phyloP scores from a whole-genome alignment of 2,888 invertebrate species.

The Brachypterus glaber region DNA sequence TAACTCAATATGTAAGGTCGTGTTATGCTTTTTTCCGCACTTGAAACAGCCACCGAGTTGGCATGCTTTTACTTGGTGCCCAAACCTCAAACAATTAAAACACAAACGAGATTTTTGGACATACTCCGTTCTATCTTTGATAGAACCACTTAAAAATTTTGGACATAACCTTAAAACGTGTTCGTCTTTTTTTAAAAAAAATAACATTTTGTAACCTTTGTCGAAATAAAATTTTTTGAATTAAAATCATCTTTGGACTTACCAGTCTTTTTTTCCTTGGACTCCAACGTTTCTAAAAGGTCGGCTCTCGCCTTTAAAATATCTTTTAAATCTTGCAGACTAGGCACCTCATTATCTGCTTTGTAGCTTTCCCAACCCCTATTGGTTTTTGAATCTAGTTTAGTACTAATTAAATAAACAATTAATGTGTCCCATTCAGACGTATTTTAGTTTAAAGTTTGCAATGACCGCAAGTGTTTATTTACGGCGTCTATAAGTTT shows the following conservation, averaged over 20 bases:
- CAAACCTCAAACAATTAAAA: conserved; percentile 4
- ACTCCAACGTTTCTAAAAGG: conserved; percentile 9
- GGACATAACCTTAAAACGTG: conserved; percentile 10
- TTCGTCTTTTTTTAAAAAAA: no score
- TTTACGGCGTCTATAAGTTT: conserved; percentile 15
- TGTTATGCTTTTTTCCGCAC: conserved; percentile 7
- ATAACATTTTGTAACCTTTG: no score
- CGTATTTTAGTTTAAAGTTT: conserved; percentile 14
- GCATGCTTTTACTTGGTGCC: conserved; percentile 3
- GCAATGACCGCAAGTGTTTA: conserved; percentile 17
- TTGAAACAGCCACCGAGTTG: conserved; percentile 2
- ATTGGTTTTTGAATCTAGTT: conserved; percentile 11
- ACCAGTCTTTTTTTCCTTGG: no score
- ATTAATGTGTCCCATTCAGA: conserved; percentile 17
- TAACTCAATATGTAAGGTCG: conserved; percentile 6
- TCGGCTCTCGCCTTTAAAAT: conserved; percentile 10
- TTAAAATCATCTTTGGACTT: no score
- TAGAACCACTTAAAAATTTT: conserved; percentile 7
- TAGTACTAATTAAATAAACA: no score
- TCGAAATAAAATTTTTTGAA: no score
- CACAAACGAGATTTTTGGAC: conserved; percentile 2
- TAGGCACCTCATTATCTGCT: conserved; percentile 3
- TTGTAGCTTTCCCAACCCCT: conserved; percentile 12
- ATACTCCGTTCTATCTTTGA: conserved; percentile 1
- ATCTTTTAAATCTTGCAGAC: conserved; percentile 8